Evolutionary conservation across 23 tunicate genomes (phyloP).

Genomic region (Halocynthia aurantium): DNA sequence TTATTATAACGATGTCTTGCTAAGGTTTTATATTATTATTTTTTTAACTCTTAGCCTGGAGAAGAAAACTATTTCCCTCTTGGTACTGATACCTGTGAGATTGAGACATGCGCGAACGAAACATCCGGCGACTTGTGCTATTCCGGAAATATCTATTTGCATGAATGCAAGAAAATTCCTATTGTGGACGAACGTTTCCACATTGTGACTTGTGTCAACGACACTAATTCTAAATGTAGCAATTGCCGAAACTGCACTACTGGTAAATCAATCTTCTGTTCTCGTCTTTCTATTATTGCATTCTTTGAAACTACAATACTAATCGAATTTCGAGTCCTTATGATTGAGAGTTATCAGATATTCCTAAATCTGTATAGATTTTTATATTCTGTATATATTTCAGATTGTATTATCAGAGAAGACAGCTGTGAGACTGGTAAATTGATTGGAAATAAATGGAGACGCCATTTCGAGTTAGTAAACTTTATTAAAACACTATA

Average conservation of each 20-base stretch:
- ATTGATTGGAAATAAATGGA: constrained; percentile 26
- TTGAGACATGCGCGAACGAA: constrained; percentile 40
- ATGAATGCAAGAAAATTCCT: constrained; percentile 37
- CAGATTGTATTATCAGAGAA: constrained; percentile 39
- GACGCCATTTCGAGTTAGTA: constrained; percentile 34
- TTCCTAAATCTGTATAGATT: neutral
- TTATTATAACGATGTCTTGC: no score
- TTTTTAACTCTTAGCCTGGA: constrained; percentile 33
- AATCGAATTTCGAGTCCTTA: no score
- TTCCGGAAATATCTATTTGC: constrained; percentile 33
- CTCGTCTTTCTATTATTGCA: neutral
- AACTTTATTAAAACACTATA: neutral
- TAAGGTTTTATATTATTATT: neutral
- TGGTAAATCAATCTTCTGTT: constrained; percentile 13
- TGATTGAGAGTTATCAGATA: neutral
- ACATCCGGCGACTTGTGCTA: constrained; percentile 52
- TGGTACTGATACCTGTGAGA: constrained; percentile 42
- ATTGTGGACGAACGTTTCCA: constrained; percentile 31
- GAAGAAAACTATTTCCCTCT: constrained; percentile 47
- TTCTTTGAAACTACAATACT: no score
- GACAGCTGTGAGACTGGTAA: constrained; percentile 45
- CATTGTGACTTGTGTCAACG: constrained; percentile 25
- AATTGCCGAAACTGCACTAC: constrained; percentile 47
- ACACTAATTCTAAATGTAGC: constrained; percentile 40
- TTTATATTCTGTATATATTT: neutral